A percentile compares a stretch with the other conserved stretches of the same genome.
These are phyloP conservation scores for Myiothlypis chrysogaster DNA, from an alignment of 2,797 vertebrate genomes.

Conservation along the genomic window DNA sequence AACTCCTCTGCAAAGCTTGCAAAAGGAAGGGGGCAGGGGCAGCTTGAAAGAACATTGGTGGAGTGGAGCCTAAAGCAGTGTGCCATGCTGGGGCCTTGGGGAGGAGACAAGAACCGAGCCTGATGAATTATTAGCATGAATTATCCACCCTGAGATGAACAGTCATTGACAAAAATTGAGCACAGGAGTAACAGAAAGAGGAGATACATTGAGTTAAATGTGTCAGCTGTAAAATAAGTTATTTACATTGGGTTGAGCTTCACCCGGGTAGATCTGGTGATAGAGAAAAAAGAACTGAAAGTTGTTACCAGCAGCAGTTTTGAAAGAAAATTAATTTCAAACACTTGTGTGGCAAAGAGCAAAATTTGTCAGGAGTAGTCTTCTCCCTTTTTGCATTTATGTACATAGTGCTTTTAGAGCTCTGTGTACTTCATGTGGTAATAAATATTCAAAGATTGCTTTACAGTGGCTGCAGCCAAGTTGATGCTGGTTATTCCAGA, in stretches of 20 bases:
- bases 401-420: constrained; percentile 1
- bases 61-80: neutral
- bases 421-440: neutral
- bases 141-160: neutral
- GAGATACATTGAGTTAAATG: neutral
- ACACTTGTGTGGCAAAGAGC: neutral
- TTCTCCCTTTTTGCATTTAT: neutral
- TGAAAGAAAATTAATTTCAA: neutral
- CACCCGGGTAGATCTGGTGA: neutral
- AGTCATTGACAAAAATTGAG: neutral
- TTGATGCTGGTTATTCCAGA: constrained; percentile 66
- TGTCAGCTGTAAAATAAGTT: neutral
- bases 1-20: neutral
- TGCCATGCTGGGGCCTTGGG: neutral
- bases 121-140: neutral
- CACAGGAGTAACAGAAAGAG: neutral
- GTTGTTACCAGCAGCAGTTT: neutral
- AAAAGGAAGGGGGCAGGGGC: neutral
- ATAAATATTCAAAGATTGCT: constrained; percentile 50
- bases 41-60: neutral
- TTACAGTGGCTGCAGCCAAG: constrained; percentile 52
- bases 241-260: neutral
- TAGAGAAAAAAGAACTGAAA: neutral
- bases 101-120: neutral
- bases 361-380: neutral